A percentile compares a stretch with the other conserved stretches of the same genome.
phyloP scores from a whole-genome alignment of 92 coral and sea anemone genomes.

The Palythoa grandis region DNA sequence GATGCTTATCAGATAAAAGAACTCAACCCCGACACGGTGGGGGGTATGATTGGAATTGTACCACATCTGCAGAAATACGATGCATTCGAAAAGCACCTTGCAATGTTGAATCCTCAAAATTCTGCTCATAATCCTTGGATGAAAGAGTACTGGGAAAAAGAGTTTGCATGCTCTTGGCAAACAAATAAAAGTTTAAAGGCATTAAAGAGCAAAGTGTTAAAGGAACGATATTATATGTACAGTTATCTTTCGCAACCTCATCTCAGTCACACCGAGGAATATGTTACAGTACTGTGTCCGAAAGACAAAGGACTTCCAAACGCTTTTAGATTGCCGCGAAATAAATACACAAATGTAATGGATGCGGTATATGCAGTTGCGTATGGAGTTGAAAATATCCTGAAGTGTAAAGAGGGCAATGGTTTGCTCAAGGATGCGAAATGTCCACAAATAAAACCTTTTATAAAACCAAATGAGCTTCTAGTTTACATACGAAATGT shows the following conservation, averaged over 20 bases:
- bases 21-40: constrained; percentile 65
- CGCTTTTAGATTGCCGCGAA: constrained; percentile 74
- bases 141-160: constrained; percentile 76
- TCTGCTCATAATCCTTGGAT: constrained; percentile 85
- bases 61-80: constrained; percentile 72
- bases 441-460: constrained; percentile 59
- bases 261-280: constrained; percentile 9
- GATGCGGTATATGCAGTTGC: constrained; percentile 92
- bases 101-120: constrained; percentile 67
- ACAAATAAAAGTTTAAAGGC: background rate
- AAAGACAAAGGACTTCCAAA: constrained; percentile 66
- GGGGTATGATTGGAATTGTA: constrained; percentile 92
- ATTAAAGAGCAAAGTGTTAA: constrained; percentile 1
- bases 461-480: constrained; percentile 64
- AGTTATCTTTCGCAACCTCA: background rate
- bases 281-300: constrained; percentile 72
- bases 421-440: constrained; percentile 47
- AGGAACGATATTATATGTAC: constrained; percentile 15
- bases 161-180: constrained; percentile 54
- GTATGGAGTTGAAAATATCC: constrained; percentile 63
- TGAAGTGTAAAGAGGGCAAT: constrained; percentile 54
- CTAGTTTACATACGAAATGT: constrained; percentile 64
- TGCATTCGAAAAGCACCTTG: constrained; percentile 70
- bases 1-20: constrained; percentile 74
- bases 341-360: constrained; percentile 97